These are phyloP conservation scores for Serranus cabrilla DNA, from an alignment of 2,797 vertebrate species.

Conservation along the genomic window DNA sequence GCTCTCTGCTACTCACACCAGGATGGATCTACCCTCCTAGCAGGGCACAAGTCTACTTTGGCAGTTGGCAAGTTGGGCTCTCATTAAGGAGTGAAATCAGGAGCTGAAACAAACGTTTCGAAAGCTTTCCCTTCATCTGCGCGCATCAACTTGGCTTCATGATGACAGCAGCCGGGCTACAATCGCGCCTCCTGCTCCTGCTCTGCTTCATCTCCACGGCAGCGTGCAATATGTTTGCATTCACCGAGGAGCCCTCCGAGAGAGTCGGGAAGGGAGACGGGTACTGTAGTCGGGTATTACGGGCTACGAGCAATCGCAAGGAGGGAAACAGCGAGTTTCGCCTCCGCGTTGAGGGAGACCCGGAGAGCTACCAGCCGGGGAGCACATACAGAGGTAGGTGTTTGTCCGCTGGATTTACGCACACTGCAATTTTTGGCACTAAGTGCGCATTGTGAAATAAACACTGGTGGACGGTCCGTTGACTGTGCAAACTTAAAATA, in stretches of 20 bases:
- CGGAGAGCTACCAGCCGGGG: slow-evolving; percentile 95
- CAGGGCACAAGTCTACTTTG: slow-evolving; percentile 62
- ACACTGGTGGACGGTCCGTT: background rate
- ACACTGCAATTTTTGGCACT: slow-evolving; percentile 28
- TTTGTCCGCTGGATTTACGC: slow-evolving; percentile 31
- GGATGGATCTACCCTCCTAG: slow-evolving; percentile 79
- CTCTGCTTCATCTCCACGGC: slow-evolving; percentile 85
- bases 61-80: slow-evolving; percentile 71
- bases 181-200: slow-evolving; percentile 81
- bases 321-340: slow-evolving; percentile 95
- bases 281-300: slow-evolving; percentile 94
- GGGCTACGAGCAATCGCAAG: slow-evolving; percentile 91
- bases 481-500: slow-evolving; percentile 37
- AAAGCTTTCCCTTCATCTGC: slow-evolving; percentile 4
- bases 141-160: slow-evolving; percentile 52
- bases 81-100: slow-evolving; percentile 41
- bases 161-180: slow-evolving; percentile 80
- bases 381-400: slow-evolving; percentile 96
- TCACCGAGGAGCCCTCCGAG: slow-evolving; percentile 93
- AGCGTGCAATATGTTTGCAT: slow-evolving; percentile 85
- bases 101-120: slow-evolving; percentile 16
- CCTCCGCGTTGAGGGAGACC: slow-evolving; percentile 96
- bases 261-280: slow-evolving; percentile 92
- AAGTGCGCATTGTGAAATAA: background rate
- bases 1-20: slow-evolving; percentile 37